phyloP scores from a whole-genome alignment of 2,113 vertebrate genomes.

The Myodes glareolus region DNA sequence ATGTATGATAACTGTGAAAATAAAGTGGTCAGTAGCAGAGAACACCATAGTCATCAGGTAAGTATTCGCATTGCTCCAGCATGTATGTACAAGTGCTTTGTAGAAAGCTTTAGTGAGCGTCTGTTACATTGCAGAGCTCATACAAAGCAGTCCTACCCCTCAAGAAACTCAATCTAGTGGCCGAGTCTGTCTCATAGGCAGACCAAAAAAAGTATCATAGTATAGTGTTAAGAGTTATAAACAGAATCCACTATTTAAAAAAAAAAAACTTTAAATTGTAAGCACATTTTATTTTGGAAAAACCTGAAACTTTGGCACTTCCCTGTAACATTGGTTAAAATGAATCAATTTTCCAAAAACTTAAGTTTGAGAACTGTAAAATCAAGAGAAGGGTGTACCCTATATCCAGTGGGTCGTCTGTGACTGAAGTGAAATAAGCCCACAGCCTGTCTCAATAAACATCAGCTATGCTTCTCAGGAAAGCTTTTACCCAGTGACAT shows the following conservation, averaged over 20 bases:
- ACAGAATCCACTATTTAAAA: neutral
- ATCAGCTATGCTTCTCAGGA: neutral
- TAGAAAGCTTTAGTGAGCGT: slow-evolving; percentile 15
- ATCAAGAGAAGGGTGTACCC: neutral
- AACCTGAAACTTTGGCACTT: neutral
- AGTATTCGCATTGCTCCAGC: neutral
- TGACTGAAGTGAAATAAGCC: slow-evolving; percentile 27
- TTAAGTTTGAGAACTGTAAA: slow-evolving; percentile 14
- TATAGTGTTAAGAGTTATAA: neutral
- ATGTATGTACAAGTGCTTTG: neutral
- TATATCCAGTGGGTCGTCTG: neutral
- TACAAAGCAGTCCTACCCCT: neutral
- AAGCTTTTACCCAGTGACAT: neutral
- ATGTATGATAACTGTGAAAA: neutral
- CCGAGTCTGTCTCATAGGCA: slow-evolving; percentile 19
- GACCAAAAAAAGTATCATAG: neutral
- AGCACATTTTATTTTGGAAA: slow-evolving; percentile 23
- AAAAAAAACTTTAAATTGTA: neutral
- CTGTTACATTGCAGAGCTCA: neutral
- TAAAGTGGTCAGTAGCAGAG: neutral
- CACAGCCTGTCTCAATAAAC: neutral
- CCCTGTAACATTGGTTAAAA: slow-evolving; percentile 23
- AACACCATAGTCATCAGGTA: neutral
- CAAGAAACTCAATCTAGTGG: slow-evolving; percentile 23
- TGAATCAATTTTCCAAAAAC: slow-evolving; percentile 50